phyloP scores from a whole-genome alignment of 2,797 vertebrate species.

The Otolemur crassicaudatus region DNA sequence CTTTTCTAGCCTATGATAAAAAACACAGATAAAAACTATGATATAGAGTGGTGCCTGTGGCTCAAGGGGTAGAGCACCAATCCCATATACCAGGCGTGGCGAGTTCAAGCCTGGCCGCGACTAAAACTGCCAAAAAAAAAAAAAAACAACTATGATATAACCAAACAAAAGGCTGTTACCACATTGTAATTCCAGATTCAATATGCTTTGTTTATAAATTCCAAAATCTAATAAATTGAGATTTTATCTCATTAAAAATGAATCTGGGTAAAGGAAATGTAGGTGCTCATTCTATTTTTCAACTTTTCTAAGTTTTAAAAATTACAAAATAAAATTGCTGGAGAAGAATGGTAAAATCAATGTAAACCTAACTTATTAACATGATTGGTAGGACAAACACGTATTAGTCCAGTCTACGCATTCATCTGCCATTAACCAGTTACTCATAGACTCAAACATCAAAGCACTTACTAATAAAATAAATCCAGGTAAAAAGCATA shows the following conservation, averaged over 20 bases:
- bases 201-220: not conserved
- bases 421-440: not conserved
- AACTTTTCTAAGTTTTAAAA: constrained; percentile 38
- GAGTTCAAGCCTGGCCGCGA: no score
- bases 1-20: not conserved
- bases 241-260: constrained; percentile 35
- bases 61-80: no score
- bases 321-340: constrained; percentile 44
- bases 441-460: not conserved
- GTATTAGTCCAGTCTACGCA: not conserved
- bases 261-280: constrained; percentile 24
- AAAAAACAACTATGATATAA: not conserved
- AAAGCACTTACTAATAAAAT: not conserved
- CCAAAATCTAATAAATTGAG: not conserved
- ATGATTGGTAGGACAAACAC: not conserved
- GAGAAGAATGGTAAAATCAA: not conserved
- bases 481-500: not conserved
- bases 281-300: not conserved
- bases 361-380: not conserved
- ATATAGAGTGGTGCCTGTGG: not conserved
- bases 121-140: no score
- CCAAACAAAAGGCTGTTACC: not conserved
- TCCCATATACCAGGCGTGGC: no score
- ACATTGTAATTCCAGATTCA: not conserved
- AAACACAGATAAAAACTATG: not conserved